Conservation (phyloP, 2,888 invertebrate genomes). For the Yponomeuta cagnagella region DNA sequence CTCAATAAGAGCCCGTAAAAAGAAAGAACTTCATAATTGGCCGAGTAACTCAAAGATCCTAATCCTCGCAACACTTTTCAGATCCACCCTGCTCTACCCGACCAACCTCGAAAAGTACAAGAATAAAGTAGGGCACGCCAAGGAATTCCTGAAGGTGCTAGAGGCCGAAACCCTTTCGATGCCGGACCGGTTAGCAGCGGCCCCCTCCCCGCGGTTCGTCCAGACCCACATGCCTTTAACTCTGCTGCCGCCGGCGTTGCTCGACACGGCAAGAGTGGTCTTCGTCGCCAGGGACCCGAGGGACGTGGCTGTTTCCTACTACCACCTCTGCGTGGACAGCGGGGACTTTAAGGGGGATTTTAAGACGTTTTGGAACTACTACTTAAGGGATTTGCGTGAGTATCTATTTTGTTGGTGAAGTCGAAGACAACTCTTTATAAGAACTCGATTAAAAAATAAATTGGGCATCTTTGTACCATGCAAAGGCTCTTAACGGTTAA, state of each 20-base stretch:
- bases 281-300: conserved; percentile 91
- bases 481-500: too few relatives aligned
- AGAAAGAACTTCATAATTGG: too few relatives aligned
- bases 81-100: conserved; percentile 66
- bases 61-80: conserved; percentile 77
- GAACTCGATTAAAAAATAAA: too few relatives aligned
- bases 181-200: conserved; percentile 62
- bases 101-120: conserved; percentile 77
- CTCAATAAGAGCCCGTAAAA: too few relatives aligned
- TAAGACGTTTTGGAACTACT: conserved; percentile 81
- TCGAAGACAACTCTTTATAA: too few relatives aligned
- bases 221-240: conserved; percentile 86
- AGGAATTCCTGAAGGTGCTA: conserved; percentile 24
- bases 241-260: conserved; percentile 78
- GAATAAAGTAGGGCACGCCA: conserved; percentile 72
- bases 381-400: conserved; percentile 80
- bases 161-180: conserved; percentile 59
- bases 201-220: conserved; percentile 52
- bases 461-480: too few relatives aligned
- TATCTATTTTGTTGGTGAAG: conserved; percentile 15
- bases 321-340: conserved; percentile 83
- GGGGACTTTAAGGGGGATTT: conserved; percentile 82
- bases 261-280: conserved; percentile 77
- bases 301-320: conserved; percentile 90
- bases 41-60: conserved; percentile 24